Percentiles rank a stretch among this genome's conserved stretches.
Evolutionary conservation across 2,797 vertebrate species (phyloP).

Genomic region (Typhlichthys subterraneus): DNA sequence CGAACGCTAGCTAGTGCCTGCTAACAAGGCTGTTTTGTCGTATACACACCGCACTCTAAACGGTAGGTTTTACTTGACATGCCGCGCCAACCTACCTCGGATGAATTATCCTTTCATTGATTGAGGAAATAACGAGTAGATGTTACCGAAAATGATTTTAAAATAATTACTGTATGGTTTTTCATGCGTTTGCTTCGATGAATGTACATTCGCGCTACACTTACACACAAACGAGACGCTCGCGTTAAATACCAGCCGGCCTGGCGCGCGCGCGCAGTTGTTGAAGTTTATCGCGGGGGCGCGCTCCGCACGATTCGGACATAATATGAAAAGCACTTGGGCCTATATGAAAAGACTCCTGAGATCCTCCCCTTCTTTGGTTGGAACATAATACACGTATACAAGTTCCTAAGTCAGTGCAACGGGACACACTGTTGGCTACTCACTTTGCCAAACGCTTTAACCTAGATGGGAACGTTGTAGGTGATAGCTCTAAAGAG

Average conservation of each 20-base stretch:
- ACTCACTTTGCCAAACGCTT: too few species aligned
- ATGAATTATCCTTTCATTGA: constrained; percentile 57
- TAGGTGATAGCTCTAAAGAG: too few species aligned
- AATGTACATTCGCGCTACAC: constrained; percentile 61
- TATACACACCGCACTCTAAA: constrained; percentile 38
- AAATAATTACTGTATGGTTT: constrained; percentile 35
- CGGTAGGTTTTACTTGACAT: constrained; percentile 15
- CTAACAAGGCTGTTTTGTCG: constrained; percentile 53
- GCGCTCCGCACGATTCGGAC: constrained; percentile 53
- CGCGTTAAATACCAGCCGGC: constrained; percentile 68
- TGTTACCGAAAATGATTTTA: constrained; percentile 14
- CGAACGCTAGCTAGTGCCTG: constrained; percentile 51
- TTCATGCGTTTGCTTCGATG: constrained; percentile 52
- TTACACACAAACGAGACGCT: constrained; percentile 62
- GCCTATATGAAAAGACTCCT: too few species aligned
- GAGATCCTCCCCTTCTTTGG: too few species aligned
- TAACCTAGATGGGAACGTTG: too few species aligned
- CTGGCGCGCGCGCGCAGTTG: constrained; percentile 73
- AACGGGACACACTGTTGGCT: too few species aligned
- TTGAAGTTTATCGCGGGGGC: constrained; percentile 68
- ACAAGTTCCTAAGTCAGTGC: too few species aligned
- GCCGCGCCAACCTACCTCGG: constrained; percentile 67
- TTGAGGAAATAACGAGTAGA: constrained; percentile 8
- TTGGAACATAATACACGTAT: too few species aligned
- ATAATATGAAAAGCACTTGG: not conserved